Conservation (phyloP, 1,140 invertebrate species). For the Panagrolaimus sp. region DNA sequence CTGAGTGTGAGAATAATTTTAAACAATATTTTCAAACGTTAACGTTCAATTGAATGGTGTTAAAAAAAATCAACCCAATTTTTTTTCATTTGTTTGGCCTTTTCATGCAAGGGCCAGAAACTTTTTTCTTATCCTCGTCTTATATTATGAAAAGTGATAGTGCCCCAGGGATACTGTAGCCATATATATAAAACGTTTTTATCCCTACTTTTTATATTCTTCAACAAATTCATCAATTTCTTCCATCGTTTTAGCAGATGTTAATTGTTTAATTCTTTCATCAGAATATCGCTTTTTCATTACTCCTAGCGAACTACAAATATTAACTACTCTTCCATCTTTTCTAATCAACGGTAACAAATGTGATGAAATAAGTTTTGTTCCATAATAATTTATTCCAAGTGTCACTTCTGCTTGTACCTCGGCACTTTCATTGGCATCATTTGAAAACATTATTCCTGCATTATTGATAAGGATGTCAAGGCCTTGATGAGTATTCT, state of each 20-base stretch:
- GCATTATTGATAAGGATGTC: conserved; percentile 78
- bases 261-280: neutral
- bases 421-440: conserved; percentile 65
- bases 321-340: conserved; percentile 49
- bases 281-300: neutral
- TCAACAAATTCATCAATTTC: neutral
- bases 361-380: conserved; percentile 65
- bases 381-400: conserved; percentile 67
- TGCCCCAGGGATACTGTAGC: neutral
- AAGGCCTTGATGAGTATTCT: conserved; percentile 68
- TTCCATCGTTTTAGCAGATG: neutral
- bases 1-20: no score
- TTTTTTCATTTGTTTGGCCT: no score
- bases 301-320: neutral
- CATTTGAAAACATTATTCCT: conserved; percentile 66
- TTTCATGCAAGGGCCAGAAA: no score
- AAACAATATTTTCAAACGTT: no score
- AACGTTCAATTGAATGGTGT: no score
- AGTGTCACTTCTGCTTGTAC: conserved; percentile 69
- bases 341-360: conserved; percentile 68
- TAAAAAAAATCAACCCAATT: no score
- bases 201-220: neutral
- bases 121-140: no score
- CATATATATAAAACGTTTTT: no score
- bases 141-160: no score